These are phyloP conservation scores for Drosophila bifasciata DNA, from an alignment of 1,140 invertebrate species.

Conservation along the genomic window DNA sequence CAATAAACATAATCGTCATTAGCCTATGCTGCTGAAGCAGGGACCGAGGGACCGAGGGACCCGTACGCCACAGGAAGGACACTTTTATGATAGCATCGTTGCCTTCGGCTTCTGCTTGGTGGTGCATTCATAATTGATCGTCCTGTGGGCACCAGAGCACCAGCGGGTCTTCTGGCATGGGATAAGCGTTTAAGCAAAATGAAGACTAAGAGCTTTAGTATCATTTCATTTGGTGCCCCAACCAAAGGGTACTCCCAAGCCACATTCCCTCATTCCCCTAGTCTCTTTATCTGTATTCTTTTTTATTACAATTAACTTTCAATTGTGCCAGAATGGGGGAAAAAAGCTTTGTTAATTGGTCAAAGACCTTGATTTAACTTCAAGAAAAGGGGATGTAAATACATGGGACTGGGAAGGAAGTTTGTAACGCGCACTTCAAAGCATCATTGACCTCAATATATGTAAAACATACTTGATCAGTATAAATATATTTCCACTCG, in stretches of 20 bases:
- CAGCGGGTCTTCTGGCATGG: slow-evolving; percentile 38
- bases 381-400: too few relatives aligned
- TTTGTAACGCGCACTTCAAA: background rate
- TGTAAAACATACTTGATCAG: too few relatives aligned
- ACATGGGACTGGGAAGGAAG: background rate
- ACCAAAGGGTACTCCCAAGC: slow-evolving; percentile 34
- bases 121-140: slow-evolving; percentile 74
- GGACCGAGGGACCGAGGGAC: slow-evolving; percentile 4
- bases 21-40: slow-evolving; percentile 15
- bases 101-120: slow-evolving; percentile 12
- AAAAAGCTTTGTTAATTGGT: slow-evolving; percentile 44
- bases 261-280: slow-evolving; percentile 16
- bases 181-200: slow-evolving; percentile 59
- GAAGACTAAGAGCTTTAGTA: slow-evolving; percentile 54
- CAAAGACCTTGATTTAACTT: slow-evolving; percentile 13
- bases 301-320: slow-evolving; percentile 31
- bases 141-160: slow-evolving; percentile 59
- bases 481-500: too few relatives aligned
- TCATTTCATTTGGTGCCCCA: slow-evolving; percentile 45
- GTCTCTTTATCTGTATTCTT: slow-evolving; percentile 10
- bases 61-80: slow-evolving; percentile 2
- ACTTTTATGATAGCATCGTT: slow-evolving; percentile 32
- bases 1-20: slow-evolving; percentile 51
- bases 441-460: too few relatives aligned
- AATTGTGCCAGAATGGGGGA: slow-evolving; percentile 23